Conservation (phyloP, 2,888 invertebrate species). For the Venusia cambrica region DNA sequence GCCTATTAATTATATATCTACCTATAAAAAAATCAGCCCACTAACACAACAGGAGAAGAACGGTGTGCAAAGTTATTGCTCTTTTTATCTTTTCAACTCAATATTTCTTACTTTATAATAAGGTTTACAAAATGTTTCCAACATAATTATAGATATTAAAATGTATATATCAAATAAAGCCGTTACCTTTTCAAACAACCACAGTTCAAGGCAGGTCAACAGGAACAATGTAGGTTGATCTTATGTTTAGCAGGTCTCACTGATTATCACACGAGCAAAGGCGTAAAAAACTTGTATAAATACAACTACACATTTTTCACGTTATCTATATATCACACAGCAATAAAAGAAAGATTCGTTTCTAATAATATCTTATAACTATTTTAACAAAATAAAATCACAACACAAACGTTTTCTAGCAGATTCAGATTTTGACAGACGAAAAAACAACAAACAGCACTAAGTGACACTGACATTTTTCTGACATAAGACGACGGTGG, state of each 20-base stretch:
- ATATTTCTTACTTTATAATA: slow-evolving; percentile 2
- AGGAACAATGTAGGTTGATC: slow-evolving; percentile 67
- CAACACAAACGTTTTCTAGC: slow-evolving; percentile 55
- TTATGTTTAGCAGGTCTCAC: slow-evolving; percentile 39
- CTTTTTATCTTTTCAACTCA: too few species aligned
- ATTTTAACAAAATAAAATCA: slow-evolving; percentile 60
- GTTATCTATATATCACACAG: slow-evolving; percentile 45
- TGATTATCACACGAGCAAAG: slow-evolving; percentile 46
- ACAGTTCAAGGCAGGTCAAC: slow-evolving; percentile 63
- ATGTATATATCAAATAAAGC: too few species aligned
- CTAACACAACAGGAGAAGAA: too few species aligned
- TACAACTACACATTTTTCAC: slow-evolving; percentile 54
- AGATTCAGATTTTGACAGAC: slow-evolving; percentile 37
- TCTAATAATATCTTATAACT: slow-evolving; percentile 47
- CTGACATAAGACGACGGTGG: too few species aligned
- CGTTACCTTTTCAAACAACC: slow-evolving; percentile 75
- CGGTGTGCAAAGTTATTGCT: too few species aligned
- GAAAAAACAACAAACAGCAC: neutral
- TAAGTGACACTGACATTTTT: too few species aligned
- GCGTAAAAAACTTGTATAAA: slow-evolving; percentile 50
- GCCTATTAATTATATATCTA: too few species aligned
- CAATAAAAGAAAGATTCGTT: slow-evolving; percentile 25
- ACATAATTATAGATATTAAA: slow-evolving; percentile 2
- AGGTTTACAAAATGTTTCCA: neutral
- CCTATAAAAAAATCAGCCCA: too few species aligned